phyloP scores from a whole-genome alignment of 2,888 invertebrate species.

The Maniola hyperantus region DNA sequence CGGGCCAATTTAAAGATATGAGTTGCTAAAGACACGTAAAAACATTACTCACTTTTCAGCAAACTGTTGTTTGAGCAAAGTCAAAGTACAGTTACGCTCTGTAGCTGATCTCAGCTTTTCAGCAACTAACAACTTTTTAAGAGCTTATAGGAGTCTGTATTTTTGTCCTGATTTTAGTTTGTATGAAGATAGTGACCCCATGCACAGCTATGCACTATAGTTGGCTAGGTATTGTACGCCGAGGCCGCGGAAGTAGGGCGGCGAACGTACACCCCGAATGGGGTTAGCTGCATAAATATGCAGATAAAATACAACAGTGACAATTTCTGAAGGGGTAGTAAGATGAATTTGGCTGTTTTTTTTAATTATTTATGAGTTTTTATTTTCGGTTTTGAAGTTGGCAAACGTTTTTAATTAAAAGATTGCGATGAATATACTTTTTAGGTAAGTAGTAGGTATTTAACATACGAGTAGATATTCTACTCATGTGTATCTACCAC shows the following conservation, averaged over 20 bases:
- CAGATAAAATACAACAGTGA: conserved; percentile 25
- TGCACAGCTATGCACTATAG: conserved; percentile 50
- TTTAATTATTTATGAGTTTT: conserved; percentile 8
- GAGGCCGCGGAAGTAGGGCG: conserved; percentile 66
- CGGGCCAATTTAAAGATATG: no score
- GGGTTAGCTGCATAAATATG: conserved; percentile 53
- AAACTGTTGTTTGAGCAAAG: no score
- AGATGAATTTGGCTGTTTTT: conserved; percentile 15
- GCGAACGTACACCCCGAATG: conserved; percentile 54
- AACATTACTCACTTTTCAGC: no score
- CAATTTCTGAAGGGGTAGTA: conserved; percentile 26
- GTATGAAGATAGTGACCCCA: background rate
- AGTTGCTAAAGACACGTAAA: no score
- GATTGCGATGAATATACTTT: background rate
- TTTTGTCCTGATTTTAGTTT: background rate
- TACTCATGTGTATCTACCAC: no score
- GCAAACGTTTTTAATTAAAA: background rate
- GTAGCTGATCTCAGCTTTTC: no score
- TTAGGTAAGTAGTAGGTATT: no score
- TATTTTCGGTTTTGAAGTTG: background rate
- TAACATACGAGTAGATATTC: no score
- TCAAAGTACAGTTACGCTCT: no score
- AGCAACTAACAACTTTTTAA: no score
- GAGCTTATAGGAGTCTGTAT: background rate
- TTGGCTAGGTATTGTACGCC: conserved; percentile 54